Evolutionary conservation across 92 coral and sea anemone genomes (phyloP), one percentile per base, ranked within the genome.

Genomic region (Ricordea florida): DNA sequence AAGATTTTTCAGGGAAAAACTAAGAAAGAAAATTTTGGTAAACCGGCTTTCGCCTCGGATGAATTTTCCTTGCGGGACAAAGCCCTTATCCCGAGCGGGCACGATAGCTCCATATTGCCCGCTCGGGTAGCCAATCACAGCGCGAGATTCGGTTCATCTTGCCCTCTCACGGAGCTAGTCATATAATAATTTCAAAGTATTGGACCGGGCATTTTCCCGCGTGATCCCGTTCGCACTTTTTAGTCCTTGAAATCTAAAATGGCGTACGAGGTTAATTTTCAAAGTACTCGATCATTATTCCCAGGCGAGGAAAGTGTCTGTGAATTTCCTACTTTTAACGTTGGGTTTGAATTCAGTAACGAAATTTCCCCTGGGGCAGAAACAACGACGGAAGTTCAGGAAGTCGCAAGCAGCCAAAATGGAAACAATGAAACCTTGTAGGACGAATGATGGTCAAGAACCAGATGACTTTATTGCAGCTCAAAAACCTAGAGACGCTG

Each of bases 391-490:
- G 56, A 48, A 48, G 24, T 30, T 6, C 27, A 48, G 1, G 20
- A 48, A 26, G 7, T 20, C 11, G 21, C 2, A 27, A 3, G 10
- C 18, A 56, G 26, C 21, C 37, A 3, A 56, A 10, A 3, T 21
- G 60, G 28, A 10, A 52, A 52, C 60, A n/a, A 23, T 21, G 14
- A 5, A 28, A 6, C 36, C 38, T 50, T 38, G 37, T 46, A 13
- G 32, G n/a, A n/a, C n/a, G n/a, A 65, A n/a, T 31, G 57, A 65
- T 40, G 29, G 72, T 21, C 72, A 65, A 37, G 67, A 60, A 11
- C 72, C 29, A 7, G 40, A 65, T 25, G 72, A 60, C 25, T 35
- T 60, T 60, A 37, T 60, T 60, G 44, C 20, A 65, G 28, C 28
- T 45, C 57, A 65, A n/a, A n/a, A n/a, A n/a, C n/a, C n/a, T n/a